Percentiles rank a stretch among this genome's conserved stretches.
Evolutionary conservation across 1,140 invertebrate species (phyloP).

Genomic region (Solenopsis fugax): DNA sequence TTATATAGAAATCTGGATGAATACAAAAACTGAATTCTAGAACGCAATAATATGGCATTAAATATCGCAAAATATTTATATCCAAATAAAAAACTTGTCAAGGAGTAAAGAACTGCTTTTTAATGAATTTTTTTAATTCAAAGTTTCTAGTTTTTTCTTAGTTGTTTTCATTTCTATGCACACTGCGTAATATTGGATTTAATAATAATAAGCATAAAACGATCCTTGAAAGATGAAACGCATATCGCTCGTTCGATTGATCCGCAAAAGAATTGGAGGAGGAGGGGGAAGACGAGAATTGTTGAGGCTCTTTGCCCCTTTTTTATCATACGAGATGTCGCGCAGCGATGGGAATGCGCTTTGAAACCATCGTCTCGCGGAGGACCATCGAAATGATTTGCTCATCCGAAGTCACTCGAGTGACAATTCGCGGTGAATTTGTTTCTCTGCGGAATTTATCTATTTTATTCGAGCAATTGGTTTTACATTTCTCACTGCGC

Average conservation of each 20-base stretch:
- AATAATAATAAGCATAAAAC: neutral
- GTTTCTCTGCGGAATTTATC: conserved; percentile 7
- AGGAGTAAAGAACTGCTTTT: no score
- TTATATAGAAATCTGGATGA: no score
- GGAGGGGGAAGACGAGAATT: neutral
- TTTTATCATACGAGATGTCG: conserved; percentile 27
- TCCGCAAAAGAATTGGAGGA: no score
- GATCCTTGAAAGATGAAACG: neutral
- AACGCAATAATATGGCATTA: no score
- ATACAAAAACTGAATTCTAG: no score
- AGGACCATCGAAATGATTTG: conserved; percentile 60
- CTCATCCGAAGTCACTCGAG: conserved; percentile 48
- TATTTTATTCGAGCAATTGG: conserved; percentile 25
- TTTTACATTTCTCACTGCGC: conserved; percentile 41
- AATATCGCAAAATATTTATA: no score
- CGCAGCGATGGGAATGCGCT: conserved; percentile 13
- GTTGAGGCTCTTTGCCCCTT: neutral
- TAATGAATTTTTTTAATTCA: no score
- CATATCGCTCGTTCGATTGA: neutral
- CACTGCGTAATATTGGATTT: neutral
- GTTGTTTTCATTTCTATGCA: neutral
- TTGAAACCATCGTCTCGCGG: conserved; percentile 37
- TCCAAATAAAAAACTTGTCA: no score
- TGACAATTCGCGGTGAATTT: conserved; percentile 12
- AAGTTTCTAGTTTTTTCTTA: no score